Evolutionary conservation across 2,797 vertebrate species (phyloP).

Genomic region (Coreius guichenoti): DNA sequence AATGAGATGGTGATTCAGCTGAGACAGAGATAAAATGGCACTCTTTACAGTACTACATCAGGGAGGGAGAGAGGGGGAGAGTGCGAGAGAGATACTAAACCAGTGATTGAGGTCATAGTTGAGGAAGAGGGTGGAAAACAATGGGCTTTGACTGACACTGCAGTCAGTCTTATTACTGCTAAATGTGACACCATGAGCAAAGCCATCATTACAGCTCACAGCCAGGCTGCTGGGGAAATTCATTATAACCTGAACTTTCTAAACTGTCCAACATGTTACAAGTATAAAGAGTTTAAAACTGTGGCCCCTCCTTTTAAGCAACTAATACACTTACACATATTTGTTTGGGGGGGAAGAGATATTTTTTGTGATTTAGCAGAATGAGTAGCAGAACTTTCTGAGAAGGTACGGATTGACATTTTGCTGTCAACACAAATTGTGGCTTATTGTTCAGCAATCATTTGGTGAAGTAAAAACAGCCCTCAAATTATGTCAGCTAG

Average conservation of each 20-base stretch:
- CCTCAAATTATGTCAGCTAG: not conserved
- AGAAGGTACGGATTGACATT: not conserved
- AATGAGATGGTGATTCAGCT: conserved; percentile 48
- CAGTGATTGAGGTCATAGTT: conserved; percentile 61
- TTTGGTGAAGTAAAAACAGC: conserved; percentile 13
- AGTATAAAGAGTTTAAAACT: conserved; percentile 15
- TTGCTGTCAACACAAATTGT: not conserved
- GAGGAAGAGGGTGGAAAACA: conserved; percentile 51
- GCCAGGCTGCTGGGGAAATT: conserved; percentile 8
- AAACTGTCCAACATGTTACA: not conserved
- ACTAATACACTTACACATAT: not conserved
- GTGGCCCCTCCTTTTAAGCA: not conserved
- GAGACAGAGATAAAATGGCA: conserved; percentile 54
- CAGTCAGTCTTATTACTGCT: conserved; percentile 38
- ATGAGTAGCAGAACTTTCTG: not conserved
- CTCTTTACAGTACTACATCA: conserved; percentile 47
- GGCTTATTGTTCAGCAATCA: not conserved
- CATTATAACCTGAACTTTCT: conserved; percentile 8
- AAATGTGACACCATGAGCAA: conserved; percentile 49
- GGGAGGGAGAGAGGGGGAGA: conserved; percentile 34
- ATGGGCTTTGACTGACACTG: conserved; percentile 45
- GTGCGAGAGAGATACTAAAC: conserved; percentile 37
- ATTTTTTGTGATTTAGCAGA: not conserved
- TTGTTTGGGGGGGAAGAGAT: not conserved
- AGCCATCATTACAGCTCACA: conserved; percentile 32